Evolutionary conservation across 2,888 invertebrate species (phyloP).

Genomic region (Osmoderma eremita): DNA sequence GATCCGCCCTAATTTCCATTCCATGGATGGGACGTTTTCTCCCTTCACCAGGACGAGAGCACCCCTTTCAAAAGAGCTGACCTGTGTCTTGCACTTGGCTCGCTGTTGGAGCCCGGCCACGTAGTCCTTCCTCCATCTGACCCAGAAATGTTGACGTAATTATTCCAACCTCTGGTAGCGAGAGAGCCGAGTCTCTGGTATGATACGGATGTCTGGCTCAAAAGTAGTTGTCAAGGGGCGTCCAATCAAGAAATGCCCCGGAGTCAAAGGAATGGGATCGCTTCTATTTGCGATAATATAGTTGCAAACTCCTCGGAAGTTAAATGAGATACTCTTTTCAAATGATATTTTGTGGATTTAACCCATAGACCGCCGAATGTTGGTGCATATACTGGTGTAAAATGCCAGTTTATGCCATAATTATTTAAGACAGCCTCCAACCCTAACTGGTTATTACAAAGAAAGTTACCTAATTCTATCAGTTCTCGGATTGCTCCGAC

Average conservation of each 20-base stretch:
- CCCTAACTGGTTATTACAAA: slow-evolving; percentile 49
- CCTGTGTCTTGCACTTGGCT: background rate
- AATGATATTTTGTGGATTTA: slow-evolving; percentile 51
- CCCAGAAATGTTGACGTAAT: background rate
- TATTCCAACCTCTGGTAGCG: no score
- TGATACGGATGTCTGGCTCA: no score
- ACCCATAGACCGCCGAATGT: slow-evolving; percentile 53
- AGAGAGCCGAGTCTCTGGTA: no score
- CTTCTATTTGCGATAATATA: slow-evolving; percentile 50
- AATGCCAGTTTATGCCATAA: slow-evolving; percentile 41
- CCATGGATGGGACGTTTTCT: slow-evolving; percentile 45
- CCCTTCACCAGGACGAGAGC: slow-evolving; percentile 52
- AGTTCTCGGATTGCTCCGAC: slow-evolving; percentile 12
- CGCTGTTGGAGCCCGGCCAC: background rate
- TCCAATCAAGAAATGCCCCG: background rate
- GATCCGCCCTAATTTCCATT: slow-evolving; percentile 51
- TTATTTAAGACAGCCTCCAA: slow-evolving; percentile 37
- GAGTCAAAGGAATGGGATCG: slow-evolving; percentile 47
- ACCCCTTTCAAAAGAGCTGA: slow-evolving; percentile 4
- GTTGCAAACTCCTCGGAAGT: slow-evolving; percentile 51
- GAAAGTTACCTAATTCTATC: background rate
- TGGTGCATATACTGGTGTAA: slow-evolving; percentile 54
- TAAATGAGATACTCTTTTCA: slow-evolving; percentile 47
- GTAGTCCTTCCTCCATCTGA: background rate
- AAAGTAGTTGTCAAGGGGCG: no score